A percentile compares a stretch with the other conserved stretches of the same genome.
phyloP scores from a whole-genome alignment of 2,113 vertebrate species.

The Excalfactoria chinensis region DNA sequence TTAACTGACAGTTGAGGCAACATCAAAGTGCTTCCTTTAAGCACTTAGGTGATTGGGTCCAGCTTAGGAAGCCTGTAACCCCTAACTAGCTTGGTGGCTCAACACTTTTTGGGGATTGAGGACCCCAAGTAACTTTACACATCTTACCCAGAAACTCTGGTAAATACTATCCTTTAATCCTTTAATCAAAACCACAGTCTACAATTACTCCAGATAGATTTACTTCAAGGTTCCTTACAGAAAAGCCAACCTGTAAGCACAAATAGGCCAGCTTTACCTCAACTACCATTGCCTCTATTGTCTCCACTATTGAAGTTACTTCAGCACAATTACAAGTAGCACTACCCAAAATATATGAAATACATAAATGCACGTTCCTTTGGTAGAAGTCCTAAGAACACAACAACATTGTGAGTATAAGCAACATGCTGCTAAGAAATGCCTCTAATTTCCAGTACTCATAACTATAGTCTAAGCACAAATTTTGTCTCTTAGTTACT shows the following conservation, averaged over 20 bases:
- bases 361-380: background rate
- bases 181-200: background rate
- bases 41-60: background rate
- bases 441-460: background rate
- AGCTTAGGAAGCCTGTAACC: background rate
- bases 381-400: background rate
- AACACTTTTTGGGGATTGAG: background rate
- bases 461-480: background rate
- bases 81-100: background rate
- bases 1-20: background rate
- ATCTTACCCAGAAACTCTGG: background rate
- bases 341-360: background rate
- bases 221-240: background rate
- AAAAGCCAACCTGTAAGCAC: background rate
- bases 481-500: background rate
- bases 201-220: background rate
- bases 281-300: background rate
- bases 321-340: background rate
- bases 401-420: background rate
- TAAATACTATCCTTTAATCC: background rate
- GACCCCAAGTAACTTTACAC: background rate
- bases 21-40: background rate
- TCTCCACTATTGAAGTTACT: background rate
- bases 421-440: background rate
- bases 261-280: background rate